These are phyloP conservation scores for Matsumyia berberina DNA, from an alignment of 2,888 invertebrate genomes.

Conservation along the genomic window DNA sequence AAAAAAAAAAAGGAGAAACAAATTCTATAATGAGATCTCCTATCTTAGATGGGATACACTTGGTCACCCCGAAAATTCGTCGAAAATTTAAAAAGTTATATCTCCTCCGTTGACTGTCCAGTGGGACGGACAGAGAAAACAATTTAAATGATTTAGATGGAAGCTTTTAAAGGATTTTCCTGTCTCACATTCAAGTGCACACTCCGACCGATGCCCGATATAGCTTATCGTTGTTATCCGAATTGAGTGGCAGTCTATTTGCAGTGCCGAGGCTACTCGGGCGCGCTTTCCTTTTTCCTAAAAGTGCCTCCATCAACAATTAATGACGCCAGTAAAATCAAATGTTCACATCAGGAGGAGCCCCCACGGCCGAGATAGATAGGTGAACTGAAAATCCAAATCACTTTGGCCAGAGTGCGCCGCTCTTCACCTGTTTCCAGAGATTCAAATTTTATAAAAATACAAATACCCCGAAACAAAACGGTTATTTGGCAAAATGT, in stretches of 20 bases:
- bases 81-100: conserved; percentile 11
- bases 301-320: conserved; percentile 32
- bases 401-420: not conserved
- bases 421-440: conserved; percentile 11
- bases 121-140: conserved; percentile 14
- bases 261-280: conserved; percentile 18
- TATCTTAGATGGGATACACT: conserved; percentile 48
- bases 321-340: conserved; percentile 42
- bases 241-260: conserved; percentile 34
- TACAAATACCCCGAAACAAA: conserved; percentile 25
- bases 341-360: conserved; percentile 18
- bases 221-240: conserved; percentile 52
- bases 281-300: not conserved
- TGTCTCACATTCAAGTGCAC: conserved; percentile 32
- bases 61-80: conserved; percentile 10
- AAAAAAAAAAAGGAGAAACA: not conserved
- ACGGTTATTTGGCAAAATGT: conserved; percentile 34
- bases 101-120: too few species aligned
- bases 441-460: conserved; percentile 46
- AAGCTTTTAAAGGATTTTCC: conserved; percentile 59
- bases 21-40: conserved; percentile 46
- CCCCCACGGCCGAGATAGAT: not conserved
- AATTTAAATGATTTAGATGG: conserved; percentile 50
- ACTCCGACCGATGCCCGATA: conserved; percentile 20
- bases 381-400: conserved; percentile 36